Evolutionary conservation across 2,113 vertebrate genomes (phyloP).

Genomic region (Alligator mississippiensis): DNA sequence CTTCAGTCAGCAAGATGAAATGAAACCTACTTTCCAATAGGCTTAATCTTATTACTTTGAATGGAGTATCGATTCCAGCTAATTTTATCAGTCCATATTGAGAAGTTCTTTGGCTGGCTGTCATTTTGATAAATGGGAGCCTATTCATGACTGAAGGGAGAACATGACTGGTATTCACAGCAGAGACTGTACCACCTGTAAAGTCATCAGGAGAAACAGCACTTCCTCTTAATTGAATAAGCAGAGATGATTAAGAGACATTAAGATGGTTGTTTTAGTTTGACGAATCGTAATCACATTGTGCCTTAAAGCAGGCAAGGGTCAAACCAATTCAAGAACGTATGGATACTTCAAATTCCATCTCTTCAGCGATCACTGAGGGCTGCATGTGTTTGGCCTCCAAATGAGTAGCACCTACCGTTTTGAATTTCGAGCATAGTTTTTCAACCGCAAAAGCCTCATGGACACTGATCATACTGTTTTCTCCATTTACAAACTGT

Average conservation of each 20-base stretch:
- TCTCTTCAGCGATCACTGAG: neutral
- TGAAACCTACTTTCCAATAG: slow-evolving; percentile 2
- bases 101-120: slow-evolving; percentile 42
- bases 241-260: neutral
- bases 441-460: neutral
- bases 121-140: slow-evolving; percentile 65
- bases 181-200: slow-evolving; percentile 12
- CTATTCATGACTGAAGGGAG: neutral
- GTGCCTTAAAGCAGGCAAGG: neutral
- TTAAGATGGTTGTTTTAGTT: neutral
- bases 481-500: neutral
- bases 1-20: slow-evolving; percentile 38
- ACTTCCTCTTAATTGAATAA: neutral
- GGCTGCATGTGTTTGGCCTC: neutral
- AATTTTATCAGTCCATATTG: slow-evolving; percentile 45
- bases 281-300: neutral
- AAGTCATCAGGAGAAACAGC: neutral
- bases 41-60: slow-evolving; percentile 54
- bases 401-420: neutral
- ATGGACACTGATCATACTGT: neutral
- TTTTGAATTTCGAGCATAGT: neutral
- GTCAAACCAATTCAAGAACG: neutral
- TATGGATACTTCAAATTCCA: neutral
- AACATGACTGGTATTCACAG: slow-evolving; percentile 10
- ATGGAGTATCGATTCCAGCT: slow-evolving; percentile 51